Percentiles rank a stretch among this genome's conserved stretches.
Evolutionary conservation across 2,797 vertebrate species (phyloP).

Genomic region (Manis javanica): DNA sequence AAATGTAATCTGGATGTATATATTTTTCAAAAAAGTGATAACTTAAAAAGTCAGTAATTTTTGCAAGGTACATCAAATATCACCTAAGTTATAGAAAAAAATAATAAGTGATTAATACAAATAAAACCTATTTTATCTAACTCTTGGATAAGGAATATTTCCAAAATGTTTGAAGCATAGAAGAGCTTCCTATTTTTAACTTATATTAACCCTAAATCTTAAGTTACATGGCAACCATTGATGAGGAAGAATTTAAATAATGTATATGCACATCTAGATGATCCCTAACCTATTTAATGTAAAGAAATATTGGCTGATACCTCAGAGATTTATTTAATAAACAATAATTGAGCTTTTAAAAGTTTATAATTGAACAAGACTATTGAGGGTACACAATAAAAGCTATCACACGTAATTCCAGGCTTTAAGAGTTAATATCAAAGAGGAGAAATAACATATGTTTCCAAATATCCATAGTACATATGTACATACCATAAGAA

Average conservation of each 20-base stretch:
- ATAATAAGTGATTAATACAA: not conserved
- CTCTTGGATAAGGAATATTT: not conserved
- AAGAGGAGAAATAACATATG: not conserved
- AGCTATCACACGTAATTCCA: not conserved
- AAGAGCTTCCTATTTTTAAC: not conserved
- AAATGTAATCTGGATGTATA: not conserved
- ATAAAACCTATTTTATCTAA: slow-evolving; percentile 6
- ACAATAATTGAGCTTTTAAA: not conserved
- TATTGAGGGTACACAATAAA: not conserved
- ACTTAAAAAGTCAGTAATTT: not conserved
- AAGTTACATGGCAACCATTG: not conserved
- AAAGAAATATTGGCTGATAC: not conserved
- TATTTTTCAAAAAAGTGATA: not conserved
- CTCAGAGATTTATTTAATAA: not conserved
- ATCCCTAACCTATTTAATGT: not conserved
- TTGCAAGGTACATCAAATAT: not conserved
- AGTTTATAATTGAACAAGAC: not conserved
- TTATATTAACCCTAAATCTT: not conserved
- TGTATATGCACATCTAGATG: not conserved
- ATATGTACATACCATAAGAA: not conserved
- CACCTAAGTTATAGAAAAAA: not conserved
- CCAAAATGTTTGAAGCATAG: not conserved
- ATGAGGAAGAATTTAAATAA: not conserved
- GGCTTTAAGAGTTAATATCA: not conserved
- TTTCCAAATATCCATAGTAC: not conserved